These are phyloP conservation scores for Stomorhina lunata DNA, from an alignment of 2,888 invertebrate species.

Conservation along the genomic window DNA sequence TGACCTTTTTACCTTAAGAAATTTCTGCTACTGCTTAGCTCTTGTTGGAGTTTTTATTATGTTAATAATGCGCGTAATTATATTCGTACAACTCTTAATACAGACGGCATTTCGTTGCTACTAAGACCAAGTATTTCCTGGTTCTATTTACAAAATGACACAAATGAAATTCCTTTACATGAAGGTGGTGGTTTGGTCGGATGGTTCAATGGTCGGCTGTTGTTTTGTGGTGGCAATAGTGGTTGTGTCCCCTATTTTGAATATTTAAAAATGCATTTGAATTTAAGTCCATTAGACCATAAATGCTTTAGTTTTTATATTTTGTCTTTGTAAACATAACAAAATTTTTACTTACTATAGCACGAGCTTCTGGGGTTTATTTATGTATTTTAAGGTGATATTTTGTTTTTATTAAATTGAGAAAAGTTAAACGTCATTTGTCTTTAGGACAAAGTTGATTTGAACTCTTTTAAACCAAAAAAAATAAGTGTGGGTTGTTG, in stretches of 20 bases:
- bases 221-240: constrained; percentile 32
- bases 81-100: too few relatives aligned
- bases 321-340: constrained; percentile 1
- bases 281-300: constrained; percentile 62
- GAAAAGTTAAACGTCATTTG: constrained; percentile 57
- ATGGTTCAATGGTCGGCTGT: constrained; percentile 14
- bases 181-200: constrained; percentile 37
- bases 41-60: constrained; percentile 39
- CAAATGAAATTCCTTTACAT: constrained; percentile 45
- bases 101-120: constrained; percentile 7
- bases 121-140: neutral
- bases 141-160: constrained; percentile 26
- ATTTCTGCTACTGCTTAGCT: neutral
- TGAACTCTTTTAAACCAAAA: constrained; percentile 27
- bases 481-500: constrained; percentile 45
- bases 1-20: constrained; percentile 58
- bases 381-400: constrained; percentile 36
- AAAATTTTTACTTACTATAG: neutral
- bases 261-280: neutral
- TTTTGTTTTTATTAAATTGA: constrained; percentile 1
- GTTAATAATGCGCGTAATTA: constrained; percentile 62
- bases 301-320: neutral
- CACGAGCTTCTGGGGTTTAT: constrained; percentile 39
- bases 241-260: constrained; percentile 52
- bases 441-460: constrained; percentile 27